Conservation (phyloP, 2,797 vertebrate genomes). For the Hirundo rustica region DNA sequence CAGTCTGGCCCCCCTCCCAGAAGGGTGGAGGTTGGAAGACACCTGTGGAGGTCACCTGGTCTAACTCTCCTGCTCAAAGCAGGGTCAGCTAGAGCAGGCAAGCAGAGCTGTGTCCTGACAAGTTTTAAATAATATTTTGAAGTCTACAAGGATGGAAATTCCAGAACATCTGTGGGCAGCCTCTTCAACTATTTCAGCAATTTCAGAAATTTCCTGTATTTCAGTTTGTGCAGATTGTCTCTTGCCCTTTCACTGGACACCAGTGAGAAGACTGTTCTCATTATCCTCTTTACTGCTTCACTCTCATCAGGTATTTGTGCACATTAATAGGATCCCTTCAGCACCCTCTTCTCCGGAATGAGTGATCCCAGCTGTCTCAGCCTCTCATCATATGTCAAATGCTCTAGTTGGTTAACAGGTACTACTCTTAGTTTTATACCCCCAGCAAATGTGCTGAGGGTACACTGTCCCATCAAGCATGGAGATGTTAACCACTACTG, state of each 20-base stretch:
- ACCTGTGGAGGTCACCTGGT: neutral
- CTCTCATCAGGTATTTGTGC: neutral
- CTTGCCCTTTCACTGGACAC: neutral
- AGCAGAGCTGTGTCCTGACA: neutral
- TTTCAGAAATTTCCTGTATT: neutral
- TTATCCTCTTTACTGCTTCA: neutral
- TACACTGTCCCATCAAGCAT: neutral
- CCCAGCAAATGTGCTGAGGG: neutral
- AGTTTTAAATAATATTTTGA: neutral
- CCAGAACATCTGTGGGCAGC: neutral
- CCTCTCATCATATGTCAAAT: neutral
- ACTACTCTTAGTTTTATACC: neutral
- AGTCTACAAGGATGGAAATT: neutral
- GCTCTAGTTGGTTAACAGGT: neutral
- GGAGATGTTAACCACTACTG: neutral
- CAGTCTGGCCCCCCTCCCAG: neutral
- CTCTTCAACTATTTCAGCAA: neutral
- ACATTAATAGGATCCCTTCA: neutral
- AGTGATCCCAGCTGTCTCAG: neutral
- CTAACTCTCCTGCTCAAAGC: neutral
- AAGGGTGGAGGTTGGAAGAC: neutral
- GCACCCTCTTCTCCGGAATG: neutral
- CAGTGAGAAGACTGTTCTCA: neutral
- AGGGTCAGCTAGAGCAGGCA: neutral
- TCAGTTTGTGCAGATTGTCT: neutral